Evolutionary conservation across 2,113 vertebrate species (phyloP), one percentile per base, ranked within the genome.

Genomic region (Calyptommatus sinebrachiatus): DNA sequence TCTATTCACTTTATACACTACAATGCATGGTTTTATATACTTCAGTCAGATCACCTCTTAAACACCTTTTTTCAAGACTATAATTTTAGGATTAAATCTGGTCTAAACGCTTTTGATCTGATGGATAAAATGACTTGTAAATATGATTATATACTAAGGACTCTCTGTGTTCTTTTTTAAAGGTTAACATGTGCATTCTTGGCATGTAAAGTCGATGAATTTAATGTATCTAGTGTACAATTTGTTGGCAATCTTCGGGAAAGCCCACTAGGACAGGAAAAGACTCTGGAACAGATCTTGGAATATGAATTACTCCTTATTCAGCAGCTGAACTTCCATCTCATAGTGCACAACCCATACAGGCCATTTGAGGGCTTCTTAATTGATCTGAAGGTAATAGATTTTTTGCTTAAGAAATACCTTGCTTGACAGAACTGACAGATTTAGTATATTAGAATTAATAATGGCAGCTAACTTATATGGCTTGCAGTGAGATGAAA

Each of bases 131-230:
- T 82, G 62, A 57, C 14, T 57, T 57, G 35, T 18, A 57, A 57
- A 57, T 57, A 18, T 8, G 71, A 46, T 70, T n/a, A 14, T 84
- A 53, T 53, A 78, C 5, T 35, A 57, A 11, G 78, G 0, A 2
- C 18, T 88, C 24, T 18, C n/a, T 7, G 0, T 41, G 22, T 3
- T 71, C 77, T 63, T 6, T 84, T 20, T 63, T 85, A 16, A 89
- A 99, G 98, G 98, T 91, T 99, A 68, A 99, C 97, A 0, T 98
- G 97, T 89, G 94, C 93, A 0, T 99, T 98, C 92, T 91, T 99
- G 84, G 96, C 98, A 48, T 99, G 98, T 87, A 99, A 99, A 93
- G 98, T 99, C 85, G 98, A 99, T 70, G 97, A 99, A 92, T 99
- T 99, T 90, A 99, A 99, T 48, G 98, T 99, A 14, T 99, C 98